Conservation (phyloP, 2,113 vertebrate genomes). For the Hypomesus transpacificus region DNA sequence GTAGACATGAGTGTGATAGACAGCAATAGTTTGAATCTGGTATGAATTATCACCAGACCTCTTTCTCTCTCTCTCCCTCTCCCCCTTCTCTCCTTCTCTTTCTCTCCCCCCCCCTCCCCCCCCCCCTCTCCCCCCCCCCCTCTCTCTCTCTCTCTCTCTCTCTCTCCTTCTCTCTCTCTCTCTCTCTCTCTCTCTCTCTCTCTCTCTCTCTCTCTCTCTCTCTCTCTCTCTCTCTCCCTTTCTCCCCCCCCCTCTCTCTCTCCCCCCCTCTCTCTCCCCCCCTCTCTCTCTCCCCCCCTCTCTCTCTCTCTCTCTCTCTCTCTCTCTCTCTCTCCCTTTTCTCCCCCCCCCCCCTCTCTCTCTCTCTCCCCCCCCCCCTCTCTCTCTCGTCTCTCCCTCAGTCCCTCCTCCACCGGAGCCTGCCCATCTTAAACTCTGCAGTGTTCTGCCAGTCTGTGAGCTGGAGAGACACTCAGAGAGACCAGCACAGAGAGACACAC, state of each 20-base stretch:
- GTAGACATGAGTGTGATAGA: not conserved
- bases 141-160: not conserved
- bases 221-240: not conserved
- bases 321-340: not conserved
- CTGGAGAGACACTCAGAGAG: conserved; percentile 56
- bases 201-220: not conserved
- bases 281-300: not conserved
- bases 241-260: not conserved
- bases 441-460: conserved; percentile 55
- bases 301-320: not conserved
- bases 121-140: too few species aligned
- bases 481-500: not conserved
- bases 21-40: conserved; percentile 7
- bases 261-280: not conserved
- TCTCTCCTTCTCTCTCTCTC: not conserved
- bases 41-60: conserved; percentile 1
- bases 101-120: not conserved
- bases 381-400: not conserved
- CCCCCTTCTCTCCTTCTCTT: too few species aligned
- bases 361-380: conserved; percentile 16
- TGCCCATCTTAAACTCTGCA: conserved; percentile 28
- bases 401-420: conserved; percentile 12
- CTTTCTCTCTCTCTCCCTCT: conserved; percentile 13
- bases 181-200: not conserved
- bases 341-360: not conserved